Evolutionary conservation across 2,797 vertebrate species (phyloP).

Genomic region (Galago senegalensis): DNA sequence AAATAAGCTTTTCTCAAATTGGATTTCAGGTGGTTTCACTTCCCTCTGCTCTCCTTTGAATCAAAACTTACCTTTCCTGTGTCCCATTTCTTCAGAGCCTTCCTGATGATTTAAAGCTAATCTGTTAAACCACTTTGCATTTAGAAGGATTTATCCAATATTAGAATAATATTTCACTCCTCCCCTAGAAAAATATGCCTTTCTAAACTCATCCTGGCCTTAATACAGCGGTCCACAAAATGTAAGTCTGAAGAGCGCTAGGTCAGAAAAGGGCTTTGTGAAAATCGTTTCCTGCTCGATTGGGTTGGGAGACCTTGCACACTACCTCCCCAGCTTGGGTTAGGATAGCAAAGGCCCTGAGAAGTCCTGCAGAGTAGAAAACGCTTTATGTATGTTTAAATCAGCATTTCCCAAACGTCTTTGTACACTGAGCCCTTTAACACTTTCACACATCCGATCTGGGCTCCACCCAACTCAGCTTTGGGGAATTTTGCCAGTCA

Average conservation of each 20-base stretch:
- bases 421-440: background rate
- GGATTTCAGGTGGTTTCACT: slow-evolving; percentile 74
- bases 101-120: slow-evolving; percentile 61
- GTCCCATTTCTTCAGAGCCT: slow-evolving; percentile 50
- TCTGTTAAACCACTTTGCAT: slow-evolving; percentile 74
- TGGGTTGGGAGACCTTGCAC: background rate
- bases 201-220: slow-evolving; percentile 28
- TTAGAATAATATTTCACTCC: slow-evolving; percentile 53
- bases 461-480: background rate
- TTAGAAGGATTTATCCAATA: slow-evolving; percentile 72
- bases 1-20: slow-evolving; percentile 76
- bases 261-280: background rate
- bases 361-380: background rate
- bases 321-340: background rate
- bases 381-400: background rate
- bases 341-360: background rate
- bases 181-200: slow-evolving; percentile 33
- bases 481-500: background rate
- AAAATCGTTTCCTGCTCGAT: background rate
- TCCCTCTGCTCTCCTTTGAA: slow-evolving; percentile 48
- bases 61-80: slow-evolving; percentile 66
- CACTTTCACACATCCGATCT: background rate
- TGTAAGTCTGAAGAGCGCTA: background rate
- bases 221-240: background rate
- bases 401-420: background rate